A percentile compares a stretch with the other conserved stretches of the same genome.
These are phyloP conservation scores for Chelonus insularis DNA, from an alignment of 1,140 invertebrate genomes.

Conservation along the genomic window DNA sequence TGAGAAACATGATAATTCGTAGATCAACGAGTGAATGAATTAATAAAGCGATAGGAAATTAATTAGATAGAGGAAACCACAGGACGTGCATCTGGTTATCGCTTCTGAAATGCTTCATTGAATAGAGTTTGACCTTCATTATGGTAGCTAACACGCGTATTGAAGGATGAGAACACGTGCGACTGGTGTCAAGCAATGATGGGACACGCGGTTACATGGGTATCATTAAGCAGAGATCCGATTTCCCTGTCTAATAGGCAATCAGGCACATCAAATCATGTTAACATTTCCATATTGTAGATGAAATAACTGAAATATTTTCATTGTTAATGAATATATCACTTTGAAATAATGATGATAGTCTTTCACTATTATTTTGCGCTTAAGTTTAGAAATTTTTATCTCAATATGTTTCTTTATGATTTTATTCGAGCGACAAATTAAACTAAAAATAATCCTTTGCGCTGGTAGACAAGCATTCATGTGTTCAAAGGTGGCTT, in stretches of 20 bases:
- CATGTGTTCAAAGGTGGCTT: slow-evolving; percentile 45
- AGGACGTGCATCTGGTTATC: not conserved
- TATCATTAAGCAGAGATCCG: slow-evolving; percentile 27
- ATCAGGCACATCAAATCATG: slow-evolving; percentile 20
- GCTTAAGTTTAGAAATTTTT: not conserved
- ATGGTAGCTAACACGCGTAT: not conserved
- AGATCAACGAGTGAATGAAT: not conserved
- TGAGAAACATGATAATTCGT: no score
- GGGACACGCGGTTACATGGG: slow-evolving; percentile 26
- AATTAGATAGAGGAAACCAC: not conserved
- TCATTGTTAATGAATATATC: not conserved
- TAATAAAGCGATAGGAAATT: not conserved
- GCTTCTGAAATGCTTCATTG: not conserved
- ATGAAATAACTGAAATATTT: not conserved
- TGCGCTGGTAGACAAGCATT: slow-evolving; percentile 43
- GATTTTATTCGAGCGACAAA: slow-evolving; percentile 55
- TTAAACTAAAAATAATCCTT: slow-evolving; percentile 59
- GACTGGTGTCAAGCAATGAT: slow-evolving; percentile 18
- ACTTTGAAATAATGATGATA: no score
- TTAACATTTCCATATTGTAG: slow-evolving; percentile 21
- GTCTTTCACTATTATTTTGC: not conserved
- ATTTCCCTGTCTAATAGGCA: slow-evolving; percentile 27
- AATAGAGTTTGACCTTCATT: slow-evolving; percentile 11
- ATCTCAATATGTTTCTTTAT: slow-evolving; percentile 40
- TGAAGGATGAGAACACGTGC: slow-evolving; percentile 13